Percentiles rank a stretch among this genome's conserved stretches.
Evolutionary conservation across 2,113 vertebrate species (phyloP).

Genomic region (Nematolebias whitei): DNA sequence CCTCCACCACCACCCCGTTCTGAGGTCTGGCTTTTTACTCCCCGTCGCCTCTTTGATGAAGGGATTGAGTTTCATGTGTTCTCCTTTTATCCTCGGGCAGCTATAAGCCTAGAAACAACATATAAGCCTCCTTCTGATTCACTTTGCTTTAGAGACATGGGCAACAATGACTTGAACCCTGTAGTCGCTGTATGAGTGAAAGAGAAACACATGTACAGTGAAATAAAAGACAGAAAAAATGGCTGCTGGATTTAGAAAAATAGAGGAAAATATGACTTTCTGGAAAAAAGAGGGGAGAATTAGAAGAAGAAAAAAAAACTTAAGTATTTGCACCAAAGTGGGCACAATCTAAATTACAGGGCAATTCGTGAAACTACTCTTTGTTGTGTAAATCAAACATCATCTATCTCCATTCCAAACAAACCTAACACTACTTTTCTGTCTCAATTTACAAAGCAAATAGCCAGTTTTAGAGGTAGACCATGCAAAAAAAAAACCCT

Average conservation of each 20-base stretch:
- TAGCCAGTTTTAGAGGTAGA: conserved; percentile 56
- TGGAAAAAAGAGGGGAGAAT: not conserved
- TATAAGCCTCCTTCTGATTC: conserved; percentile 75
- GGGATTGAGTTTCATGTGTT: conserved; percentile 80
- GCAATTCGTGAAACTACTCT: not conserved
- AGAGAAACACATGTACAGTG: conserved; percentile 11
- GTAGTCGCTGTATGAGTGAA: conserved; percentile 28
- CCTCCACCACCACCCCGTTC: conserved; percentile 26
- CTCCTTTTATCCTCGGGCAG: conserved; percentile 79
- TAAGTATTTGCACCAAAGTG: conserved; percentile 9
- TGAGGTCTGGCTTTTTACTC: conserved; percentile 53
- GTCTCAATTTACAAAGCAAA: conserved; percentile 62
- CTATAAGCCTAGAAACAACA: conserved; percentile 76
- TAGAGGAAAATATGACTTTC: not conserved
- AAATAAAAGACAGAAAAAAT: conserved; percentile 8
- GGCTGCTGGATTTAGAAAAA: conserved; percentile 18
- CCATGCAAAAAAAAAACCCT: conserved; percentile 7
- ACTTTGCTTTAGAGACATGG: conserved; percentile 51
- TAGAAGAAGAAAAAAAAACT: conserved; percentile 11
- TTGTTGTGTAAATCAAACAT: conserved; percentile 42
- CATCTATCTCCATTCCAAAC: conserved; percentile 57
- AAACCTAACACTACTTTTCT: conserved; percentile 18
- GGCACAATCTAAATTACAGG: not conserved
- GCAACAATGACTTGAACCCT: conserved; percentile 80
- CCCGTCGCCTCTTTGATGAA: conserved; percentile 79